Percentiles rank a stretch among this genome's conserved stretches.
phyloP scores from a whole-genome alignment of 2,797 vertebrate genomes.

The Thripadectes ignobilis region DNA sequence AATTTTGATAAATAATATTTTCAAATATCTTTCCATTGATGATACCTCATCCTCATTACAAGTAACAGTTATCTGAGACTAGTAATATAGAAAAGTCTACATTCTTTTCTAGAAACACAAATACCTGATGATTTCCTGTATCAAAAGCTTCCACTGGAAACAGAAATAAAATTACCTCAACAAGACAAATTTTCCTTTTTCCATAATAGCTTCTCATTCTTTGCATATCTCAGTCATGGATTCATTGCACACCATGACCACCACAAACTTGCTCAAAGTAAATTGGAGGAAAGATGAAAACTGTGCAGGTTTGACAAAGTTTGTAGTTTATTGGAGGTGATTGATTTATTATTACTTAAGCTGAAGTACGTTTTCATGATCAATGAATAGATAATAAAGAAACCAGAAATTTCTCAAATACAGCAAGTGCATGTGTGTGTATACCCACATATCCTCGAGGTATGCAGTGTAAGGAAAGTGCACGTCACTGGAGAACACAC shows the following conservation, averaged over 20 bases:
- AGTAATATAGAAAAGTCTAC: background rate
- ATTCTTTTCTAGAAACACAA: background rate
- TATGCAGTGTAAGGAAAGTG: background rate
- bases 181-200: background rate
- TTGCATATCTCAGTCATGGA: background rate
- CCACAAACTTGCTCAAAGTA: background rate
- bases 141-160: background rate
- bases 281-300: background rate
- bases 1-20: conserved; percentile 49
- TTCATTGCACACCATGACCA: background rate
- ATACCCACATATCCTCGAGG: fast-evolving
- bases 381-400: background rate
- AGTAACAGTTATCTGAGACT: background rate
- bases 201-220: background rate
- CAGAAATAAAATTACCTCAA: background rate
- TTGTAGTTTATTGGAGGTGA: background rate
- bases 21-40: conserved; percentile 25
- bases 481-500: background rate
- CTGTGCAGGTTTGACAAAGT: fast-evolving
- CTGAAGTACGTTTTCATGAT: fast-evolving
- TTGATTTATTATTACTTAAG: background rate
- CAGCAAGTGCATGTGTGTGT: fast-evolving
- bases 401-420: background rate
- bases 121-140: background rate
- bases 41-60: background rate